Evolutionary conservation across 2,113 vertebrate genomes (phyloP), one percentile per base, ranked within the genome.

Genomic region (Hippocampus comes): DNA sequence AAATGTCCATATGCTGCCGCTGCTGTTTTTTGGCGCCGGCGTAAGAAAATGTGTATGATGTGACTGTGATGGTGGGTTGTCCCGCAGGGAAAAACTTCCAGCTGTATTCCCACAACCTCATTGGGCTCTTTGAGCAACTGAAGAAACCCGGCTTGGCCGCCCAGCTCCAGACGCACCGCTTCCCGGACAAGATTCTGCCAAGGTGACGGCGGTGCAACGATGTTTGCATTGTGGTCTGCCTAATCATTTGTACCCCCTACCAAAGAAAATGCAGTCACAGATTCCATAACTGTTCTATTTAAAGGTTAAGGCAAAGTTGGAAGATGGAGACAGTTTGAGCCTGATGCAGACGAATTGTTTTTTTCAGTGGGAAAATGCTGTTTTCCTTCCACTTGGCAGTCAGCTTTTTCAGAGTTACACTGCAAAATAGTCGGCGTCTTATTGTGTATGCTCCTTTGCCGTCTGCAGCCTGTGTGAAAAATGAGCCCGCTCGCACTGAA

Each of bases 41-140:
- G 1, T 38, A 20, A 43, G 21, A 6, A 46, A 67, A 49, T 30
- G 10, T 43, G 2, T 9, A 1, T n/a, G 21, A 6, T 17, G 20
- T 25, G 2, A 70, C 38, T 67, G 25, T 72, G 41, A 65, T 25
- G 23, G 21, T 34, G 56, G 7, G 8, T 70, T 68, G 83, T 70
- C 0, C 38, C 66, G 0, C 78, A 99, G 97, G 97, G 75, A 98
- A 96, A 93, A 95, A 95, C 15, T 97, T 98, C 91, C 97, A 99
- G 80, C 94, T 99, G 67, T 99, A 99, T 85, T 98, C 97, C 77
- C 97, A 99, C 82, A 99, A 98, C 84, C 93, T 99, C 78, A 96
- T 97, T 76, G 97, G 96, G 49, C 93, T 97, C 86, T 99, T 99
- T 80, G 97, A 99, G 91, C 97, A 98, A 94, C 95, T 97, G 83